A percentile compares a stretch with the other conserved stretches of the same genome.
Evolutionary conservation across 2,113 vertebrate genomes (phyloP).

Genomic region (Oreamnos americanus): DNA sequence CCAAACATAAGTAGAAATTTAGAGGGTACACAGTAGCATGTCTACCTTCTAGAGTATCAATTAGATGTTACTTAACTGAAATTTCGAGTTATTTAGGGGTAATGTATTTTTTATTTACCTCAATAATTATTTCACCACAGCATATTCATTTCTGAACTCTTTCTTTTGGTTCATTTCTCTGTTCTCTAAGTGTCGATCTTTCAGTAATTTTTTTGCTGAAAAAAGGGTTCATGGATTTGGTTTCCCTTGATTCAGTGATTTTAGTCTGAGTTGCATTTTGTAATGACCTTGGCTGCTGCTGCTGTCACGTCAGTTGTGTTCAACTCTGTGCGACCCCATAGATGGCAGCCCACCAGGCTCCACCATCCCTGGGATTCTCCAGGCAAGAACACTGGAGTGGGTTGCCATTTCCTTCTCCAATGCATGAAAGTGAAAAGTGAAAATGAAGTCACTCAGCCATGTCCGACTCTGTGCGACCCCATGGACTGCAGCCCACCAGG

Average conservation of each 20-base stretch:
- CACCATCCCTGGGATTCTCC: too few species aligned
- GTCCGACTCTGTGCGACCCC: too few species aligned
- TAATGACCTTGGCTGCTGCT: not conserved
- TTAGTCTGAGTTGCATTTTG: not conserved
- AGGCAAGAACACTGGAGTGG: too few species aligned
- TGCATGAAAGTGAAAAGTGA: too few species aligned
- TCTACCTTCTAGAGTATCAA: not conserved
- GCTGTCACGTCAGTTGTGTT: not conserved
- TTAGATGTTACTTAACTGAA: not conserved
- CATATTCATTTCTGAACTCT: not conserved
- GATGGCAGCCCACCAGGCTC: too few species aligned
- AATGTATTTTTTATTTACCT: not conserved
- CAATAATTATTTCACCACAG: not conserved
- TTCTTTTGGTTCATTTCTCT: not conserved
- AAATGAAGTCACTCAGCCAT: too few species aligned
- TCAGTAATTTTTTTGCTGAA: not conserved
- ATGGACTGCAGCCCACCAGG: too few species aligned
- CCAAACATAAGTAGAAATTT: not conserved
- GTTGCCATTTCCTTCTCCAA: too few species aligned
- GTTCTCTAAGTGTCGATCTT: not conserved
- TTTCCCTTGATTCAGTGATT: not conserved
- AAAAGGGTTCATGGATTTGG: not conserved
- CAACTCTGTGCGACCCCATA: fast-evolving
- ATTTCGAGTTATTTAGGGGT: not conserved
- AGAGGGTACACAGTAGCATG: not conserved